Conservation (phyloP, 64 coral and sea anemone species). For the Montipora cactus region DNA sequence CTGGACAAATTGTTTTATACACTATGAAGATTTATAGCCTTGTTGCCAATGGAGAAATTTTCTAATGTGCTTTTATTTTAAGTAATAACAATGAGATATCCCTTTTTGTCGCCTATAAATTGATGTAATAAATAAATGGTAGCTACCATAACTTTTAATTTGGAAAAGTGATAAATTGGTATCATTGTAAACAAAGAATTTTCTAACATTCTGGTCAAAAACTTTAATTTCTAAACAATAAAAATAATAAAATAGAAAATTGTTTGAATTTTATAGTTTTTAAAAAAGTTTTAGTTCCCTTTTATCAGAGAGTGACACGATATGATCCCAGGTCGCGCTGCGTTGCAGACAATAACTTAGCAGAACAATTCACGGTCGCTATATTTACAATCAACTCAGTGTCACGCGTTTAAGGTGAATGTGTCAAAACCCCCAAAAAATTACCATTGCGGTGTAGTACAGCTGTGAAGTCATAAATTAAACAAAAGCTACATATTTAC, state of each 20-base stretch:
- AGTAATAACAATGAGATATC: too few relatives aligned
- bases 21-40: too few relatives aligned
- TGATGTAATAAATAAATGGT: too few relatives aligned
- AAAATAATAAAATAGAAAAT: neutral
- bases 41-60: too few relatives aligned
- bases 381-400: neutral
- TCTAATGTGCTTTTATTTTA: too few relatives aligned
- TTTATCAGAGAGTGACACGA: neutral
- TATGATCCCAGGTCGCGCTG: neutral
- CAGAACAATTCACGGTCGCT: neutral
- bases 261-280: too few relatives aligned
- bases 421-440: neutral
- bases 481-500: conserved; percentile 36
- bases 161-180: neutral
- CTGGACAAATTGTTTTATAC: too few relatives aligned
- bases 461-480: conserved; percentile 48
- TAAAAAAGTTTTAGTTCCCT: neutral
- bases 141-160: too few relatives aligned
- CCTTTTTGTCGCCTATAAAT: too few relatives aligned
- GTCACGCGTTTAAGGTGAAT: neutral
- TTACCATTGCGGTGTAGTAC: conserved; percentile 22
- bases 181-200: neutral
- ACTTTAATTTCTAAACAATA: neutral
- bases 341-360: neutral
- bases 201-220: neutral